Base-by-base conservation (phyloP, 1,140 invertebrate species). In the Bicyclus anynana region DNA sequence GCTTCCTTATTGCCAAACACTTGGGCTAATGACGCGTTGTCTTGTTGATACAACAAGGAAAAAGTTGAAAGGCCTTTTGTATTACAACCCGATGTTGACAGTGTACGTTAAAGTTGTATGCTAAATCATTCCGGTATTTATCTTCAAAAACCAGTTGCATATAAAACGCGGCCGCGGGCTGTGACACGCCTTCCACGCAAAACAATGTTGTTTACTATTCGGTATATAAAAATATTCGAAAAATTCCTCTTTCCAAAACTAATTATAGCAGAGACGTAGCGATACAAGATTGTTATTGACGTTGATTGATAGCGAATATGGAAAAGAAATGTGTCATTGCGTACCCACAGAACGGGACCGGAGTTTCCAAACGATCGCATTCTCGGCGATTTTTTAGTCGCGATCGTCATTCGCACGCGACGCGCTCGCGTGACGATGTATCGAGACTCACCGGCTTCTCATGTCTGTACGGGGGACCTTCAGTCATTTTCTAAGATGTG, bases 401-500 rank as follows among this genome's bases (percentile, higher is more conserved):
- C 60, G 50, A 49, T 35, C 58, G 46, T 16, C 50, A 48, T 18
- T 27, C 47, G 42, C 55, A 49, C 60, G 54, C 62, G 57, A 49
- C 13, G 20, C 53, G 52, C 46, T 47, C 53, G 60, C 56, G 38
- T 56, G 53, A 59, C 33, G 53, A 58, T 38, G 48, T 67, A 57
- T 49, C 49, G 38, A 48, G 66, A 87, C 84, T 87, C 71, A 87
- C 84, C 82, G 82, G 72, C 72, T 84, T 85, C 60, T 80, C 82
- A 87, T 87, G 70, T 69, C 68, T 68, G 61, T 71, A 59, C 33
- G 73, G 62, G 62, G 67, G 68, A 72, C 80, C 80, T 79, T 87
- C 84, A 87, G 84, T 87, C 84, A 87, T 87, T 87, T 84, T 87
- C 84, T 73, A 87, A 77, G 69, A 83, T 87, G 70, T 87, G 80